phyloP scores from a whole-genome alignment of 1,140 invertebrate species.

The Coptotermes formosanus region DNA sequence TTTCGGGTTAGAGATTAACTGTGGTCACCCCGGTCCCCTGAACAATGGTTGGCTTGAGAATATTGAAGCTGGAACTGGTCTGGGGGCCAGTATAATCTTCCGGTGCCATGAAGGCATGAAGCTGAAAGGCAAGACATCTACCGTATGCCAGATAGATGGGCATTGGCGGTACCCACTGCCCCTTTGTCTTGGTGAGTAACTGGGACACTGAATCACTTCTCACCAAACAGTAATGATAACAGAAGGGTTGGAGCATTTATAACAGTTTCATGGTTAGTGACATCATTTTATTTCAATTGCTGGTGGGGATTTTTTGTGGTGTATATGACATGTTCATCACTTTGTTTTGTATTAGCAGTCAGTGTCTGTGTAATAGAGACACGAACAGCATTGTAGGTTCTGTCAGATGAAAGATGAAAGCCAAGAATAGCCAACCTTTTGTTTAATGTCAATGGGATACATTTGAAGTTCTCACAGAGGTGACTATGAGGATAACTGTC shows the following conservation, averaged over 20 bases:
- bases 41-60: conserved; percentile 97
- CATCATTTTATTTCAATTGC: no score
- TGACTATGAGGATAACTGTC: no score
- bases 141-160: conserved; percentile 88
- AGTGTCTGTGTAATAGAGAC: no score
- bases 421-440: no score
- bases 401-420: no score
- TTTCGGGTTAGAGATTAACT: conserved; percentile 79
- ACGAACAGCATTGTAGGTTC: no score
- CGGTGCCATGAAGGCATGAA: conserved; percentile 91
- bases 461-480: no score
- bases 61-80: conserved; percentile 80
- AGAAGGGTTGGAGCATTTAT: neutral
- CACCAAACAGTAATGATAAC: neutral
- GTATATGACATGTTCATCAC: no score
- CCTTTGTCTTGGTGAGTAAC: conserved; percentile 68
- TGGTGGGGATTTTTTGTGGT: no score
- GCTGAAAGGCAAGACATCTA: conserved; percentile 83
- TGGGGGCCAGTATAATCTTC: conserved; percentile 90
- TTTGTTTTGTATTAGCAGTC: no score
- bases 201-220: neutral
- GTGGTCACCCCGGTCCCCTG: conserved; percentile 82
- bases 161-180: conserved; percentile 91
- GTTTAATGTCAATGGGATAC: no score
- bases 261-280: neutral